A percentile compares a stretch with the other conserved stretches of the same genome.
These are phyloP conservation scores for Euthynnus affinis DNA, from an alignment of 2,797 vertebrate species.

Conservation along the genomic window DNA sequence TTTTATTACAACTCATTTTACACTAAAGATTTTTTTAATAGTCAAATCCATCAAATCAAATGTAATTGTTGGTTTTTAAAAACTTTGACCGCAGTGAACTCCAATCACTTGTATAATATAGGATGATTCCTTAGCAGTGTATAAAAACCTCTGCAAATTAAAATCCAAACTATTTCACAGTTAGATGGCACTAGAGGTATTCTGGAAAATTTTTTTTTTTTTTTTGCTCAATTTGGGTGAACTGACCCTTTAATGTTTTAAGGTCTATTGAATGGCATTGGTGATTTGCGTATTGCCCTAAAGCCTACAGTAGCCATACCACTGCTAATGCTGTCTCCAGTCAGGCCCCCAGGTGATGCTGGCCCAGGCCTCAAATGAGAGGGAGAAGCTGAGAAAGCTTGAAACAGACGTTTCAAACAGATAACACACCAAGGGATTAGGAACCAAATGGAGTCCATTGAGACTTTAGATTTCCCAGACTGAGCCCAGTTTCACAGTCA, in stretches of 20 bases:
- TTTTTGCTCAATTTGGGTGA: conserved; percentile 17
- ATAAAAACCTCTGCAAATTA: neutral
- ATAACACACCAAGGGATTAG: conserved; percentile 83
- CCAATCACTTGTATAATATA: too few relatives aligned
- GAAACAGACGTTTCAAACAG: conserved; percentile 49
- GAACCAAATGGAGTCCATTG: conserved; percentile 64
- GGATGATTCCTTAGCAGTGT: neutral
- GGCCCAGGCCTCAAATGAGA: conserved; percentile 30
- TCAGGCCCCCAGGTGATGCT: conserved; percentile 25
- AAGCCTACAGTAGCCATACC: conserved; percentile 4
- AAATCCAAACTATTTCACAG: neutral
- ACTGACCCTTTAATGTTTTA: conserved; percentile 24
- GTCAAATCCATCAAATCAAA: too few relatives aligned
- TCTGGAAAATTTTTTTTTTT: conserved; percentile 7
- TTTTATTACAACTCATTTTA: neutral
- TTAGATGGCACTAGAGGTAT: neutral
- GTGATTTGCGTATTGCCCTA: conserved; percentile 9
- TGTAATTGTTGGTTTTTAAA: neutral
- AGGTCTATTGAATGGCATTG: conserved; percentile 7
- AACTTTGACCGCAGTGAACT: neutral
- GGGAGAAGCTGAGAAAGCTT: neutral
- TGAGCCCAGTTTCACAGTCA: conserved; percentile 70
- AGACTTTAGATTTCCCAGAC: conserved; percentile 62
- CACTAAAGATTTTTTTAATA: too few relatives aligned
- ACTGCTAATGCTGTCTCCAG: conserved; percentile 31